Evolutionary conservation across 2,113 vertebrate genomes (phyloP), one percentile per base, ranked within the genome.

Genomic region (Psilopsiagon aurifrons): DNA sequence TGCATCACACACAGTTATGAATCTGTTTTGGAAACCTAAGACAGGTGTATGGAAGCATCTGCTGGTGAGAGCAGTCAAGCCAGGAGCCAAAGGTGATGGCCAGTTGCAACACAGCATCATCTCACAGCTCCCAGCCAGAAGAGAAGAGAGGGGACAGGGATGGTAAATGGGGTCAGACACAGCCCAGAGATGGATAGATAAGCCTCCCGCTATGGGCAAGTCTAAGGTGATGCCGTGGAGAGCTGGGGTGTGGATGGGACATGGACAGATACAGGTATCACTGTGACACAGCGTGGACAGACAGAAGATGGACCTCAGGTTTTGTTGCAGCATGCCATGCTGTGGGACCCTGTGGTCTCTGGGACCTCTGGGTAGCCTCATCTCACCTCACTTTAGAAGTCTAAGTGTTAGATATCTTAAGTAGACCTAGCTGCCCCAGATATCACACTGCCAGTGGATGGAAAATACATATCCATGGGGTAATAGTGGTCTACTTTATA

Each of bases 11-110:
- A 43, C 10, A 24, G 5, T 44, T 60, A 51, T 2, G 9, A 33
- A 31, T 17, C 5, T 46, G 46, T 55, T 81, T 60, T 63, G 55
- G 51, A 90, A 90, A 67, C 12, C 23, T 29, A 54, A 51, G 43
- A 16, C 0, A 33, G 5, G 11, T 35, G 5, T 37, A 16, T 0
- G 0, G 47, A 13, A 76, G 28, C 20, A 44, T 5, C 11, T 44
- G 27, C 13, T 22, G 10, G 3, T 1, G 3, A 77, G 13, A 5
- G 6, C 27, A 44, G 37, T 18, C 43, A 31, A 47, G 39, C 17
- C 6, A 7, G 6, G 10, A 15, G 7, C 37, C n/a, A 52, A n/a
- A 6, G 28, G 16, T 31, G n/a, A 24, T n/a, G 43, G 10, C 9
- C 31, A 7, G 43, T 47, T 24, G 51, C 62, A 55, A 16, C 10